Evolutionary conservation across 2,797 vertebrate genomes (phyloP).

Genomic region (Tapirus indicus): DNA sequence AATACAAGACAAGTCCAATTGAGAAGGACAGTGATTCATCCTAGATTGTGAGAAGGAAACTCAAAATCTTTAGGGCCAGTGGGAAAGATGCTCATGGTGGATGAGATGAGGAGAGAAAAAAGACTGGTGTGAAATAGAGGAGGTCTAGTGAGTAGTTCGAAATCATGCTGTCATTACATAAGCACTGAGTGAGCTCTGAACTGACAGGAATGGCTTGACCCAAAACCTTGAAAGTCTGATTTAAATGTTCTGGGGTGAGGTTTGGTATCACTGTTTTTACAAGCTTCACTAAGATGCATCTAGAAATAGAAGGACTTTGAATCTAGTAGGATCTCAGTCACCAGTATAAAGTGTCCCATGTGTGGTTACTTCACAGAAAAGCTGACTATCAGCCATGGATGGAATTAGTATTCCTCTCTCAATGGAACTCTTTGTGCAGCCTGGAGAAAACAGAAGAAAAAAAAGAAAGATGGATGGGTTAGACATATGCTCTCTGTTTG

Average conservation of each 20-base stretch:
- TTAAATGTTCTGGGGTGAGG: background rate
- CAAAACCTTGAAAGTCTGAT: background rate
- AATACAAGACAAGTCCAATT: background rate
- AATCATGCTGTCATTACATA: background rate
- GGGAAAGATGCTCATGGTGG: background rate
- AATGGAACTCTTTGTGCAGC: background rate
- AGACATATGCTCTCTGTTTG: background rate
- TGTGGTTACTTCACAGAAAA: background rate
- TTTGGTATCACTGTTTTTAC: background rate
- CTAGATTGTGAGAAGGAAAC: background rate
- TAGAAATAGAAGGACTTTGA: background rate
- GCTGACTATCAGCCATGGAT: background rate
- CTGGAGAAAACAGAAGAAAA: too few species aligned
- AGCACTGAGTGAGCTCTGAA: background rate
- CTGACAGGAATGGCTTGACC: background rate
- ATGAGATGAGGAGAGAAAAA: background rate
- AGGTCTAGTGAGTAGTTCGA: background rate
- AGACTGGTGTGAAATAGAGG: background rate
- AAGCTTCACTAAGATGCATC: background rate
- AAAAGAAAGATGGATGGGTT: background rate
- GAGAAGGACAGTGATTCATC: background rate
- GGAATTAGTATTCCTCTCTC: background rate
- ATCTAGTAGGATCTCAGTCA: background rate
- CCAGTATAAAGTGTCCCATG: too few species aligned
- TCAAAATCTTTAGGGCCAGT: too few species aligned